Evolutionary conservation across 1,140 invertebrate species (phyloP), one percentile per base, ranked within the genome.

Genomic region (Sycophaga agraensis): DNA sequence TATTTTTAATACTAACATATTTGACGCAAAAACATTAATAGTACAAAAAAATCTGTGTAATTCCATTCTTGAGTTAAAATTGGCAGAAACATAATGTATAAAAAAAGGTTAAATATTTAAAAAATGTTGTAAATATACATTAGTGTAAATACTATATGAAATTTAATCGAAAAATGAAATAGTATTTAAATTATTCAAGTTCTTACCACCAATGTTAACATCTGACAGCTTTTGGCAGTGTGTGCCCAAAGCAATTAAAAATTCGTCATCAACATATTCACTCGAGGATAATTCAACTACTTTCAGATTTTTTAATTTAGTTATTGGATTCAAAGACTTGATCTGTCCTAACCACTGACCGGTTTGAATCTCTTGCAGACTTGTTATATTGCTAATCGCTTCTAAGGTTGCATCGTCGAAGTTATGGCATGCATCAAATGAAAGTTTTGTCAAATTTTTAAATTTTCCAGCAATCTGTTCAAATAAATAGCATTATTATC

Each of bases 371-470:
- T 56, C 40, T 24, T 11, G 12, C 14, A 46, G 35, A n/a, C 9
- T 56, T n/a, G 42, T 8, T 9, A 54, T 9, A 28, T 26, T 54
- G 5, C 37, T 42, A 46, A 56, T 35, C 11, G 22, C 26, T 35
- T 56, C 54, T 24, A 56, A 9, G 9, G 42, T 35, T 14, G 35
- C 54, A 35, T 56, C 28, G 9, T 56, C 28, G 0, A 56, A 56
- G 16, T 56, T n/a, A 8, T 56, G 26, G n/a, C 54, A 56, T 19
- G 24, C 34, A 12, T 56, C 54, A 4, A 56, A 46, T 9, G 42
- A 46, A 11, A 56, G 42, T 16, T 46, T 35, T n/a, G 42, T 35
- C 22, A 56, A 46, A n/a, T 56, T 56, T 45, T 46, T 45, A 7
- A 56, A 21, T 35, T 46, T 35, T 35, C 42, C 2, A 7, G 46